These are phyloP conservation scores for Nanorana parkeri DNA, from an alignment of 2,113 vertebrate species.

Conservation along the genomic window DNA sequence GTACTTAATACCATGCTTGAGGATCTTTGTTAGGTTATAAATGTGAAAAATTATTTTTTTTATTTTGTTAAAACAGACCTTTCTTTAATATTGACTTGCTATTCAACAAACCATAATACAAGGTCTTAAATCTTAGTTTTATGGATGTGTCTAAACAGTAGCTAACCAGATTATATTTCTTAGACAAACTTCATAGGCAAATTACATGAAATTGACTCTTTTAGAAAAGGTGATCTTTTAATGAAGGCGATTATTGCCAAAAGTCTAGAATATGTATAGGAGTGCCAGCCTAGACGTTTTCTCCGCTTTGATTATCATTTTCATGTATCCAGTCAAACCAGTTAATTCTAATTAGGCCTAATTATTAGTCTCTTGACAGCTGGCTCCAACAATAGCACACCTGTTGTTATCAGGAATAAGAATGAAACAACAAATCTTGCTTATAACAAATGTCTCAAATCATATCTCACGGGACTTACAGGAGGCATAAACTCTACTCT, in stretches of 20 bases:
- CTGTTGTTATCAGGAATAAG: conserved; percentile 52
- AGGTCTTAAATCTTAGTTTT: too few relatives aligned
- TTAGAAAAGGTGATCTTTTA: not conserved
- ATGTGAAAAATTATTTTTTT: too few relatives aligned
- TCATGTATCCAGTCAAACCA: conserved; percentile 59
- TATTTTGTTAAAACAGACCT: too few relatives aligned
- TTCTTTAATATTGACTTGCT: too few relatives aligned
- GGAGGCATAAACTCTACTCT: conserved; percentile 8
- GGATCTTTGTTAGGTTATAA: too few relatives aligned
- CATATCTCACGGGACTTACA: conserved; percentile 30
- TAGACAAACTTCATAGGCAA: too few relatives aligned
- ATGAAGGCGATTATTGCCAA: conserved; percentile 26
- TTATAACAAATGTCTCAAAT: conserved; percentile 54
- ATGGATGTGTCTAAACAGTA: too few relatives aligned
- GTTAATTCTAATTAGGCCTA: conserved; percentile 58
- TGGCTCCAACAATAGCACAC: conserved; percentile 58
- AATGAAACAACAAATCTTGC: conserved; percentile 53
- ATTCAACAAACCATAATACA: too few relatives aligned
- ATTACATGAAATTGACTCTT: conserved; percentile 4
- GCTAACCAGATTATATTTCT: too few relatives aligned
- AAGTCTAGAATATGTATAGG: not conserved
- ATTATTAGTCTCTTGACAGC: conserved; percentile 58
- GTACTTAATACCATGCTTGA: too few relatives aligned
- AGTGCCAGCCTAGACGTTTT: conserved; percentile 32
- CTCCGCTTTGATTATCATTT: conserved; percentile 55